Conservation (phyloP, 2,888 invertebrate genomes). For the Melieria omissa region DNA sequence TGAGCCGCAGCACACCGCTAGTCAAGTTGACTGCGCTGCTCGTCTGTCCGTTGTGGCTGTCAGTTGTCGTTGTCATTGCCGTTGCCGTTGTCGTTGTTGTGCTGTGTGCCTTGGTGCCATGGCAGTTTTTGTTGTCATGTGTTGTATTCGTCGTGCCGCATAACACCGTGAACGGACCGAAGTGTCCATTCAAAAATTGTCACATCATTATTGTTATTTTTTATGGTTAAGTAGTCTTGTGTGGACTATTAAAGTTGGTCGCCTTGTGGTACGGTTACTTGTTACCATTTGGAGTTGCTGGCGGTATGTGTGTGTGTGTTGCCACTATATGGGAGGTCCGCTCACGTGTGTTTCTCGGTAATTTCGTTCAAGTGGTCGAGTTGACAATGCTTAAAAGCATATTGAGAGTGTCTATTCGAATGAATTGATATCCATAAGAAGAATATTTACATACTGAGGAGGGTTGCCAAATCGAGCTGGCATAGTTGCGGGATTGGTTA, state of each 20-base stretch:
- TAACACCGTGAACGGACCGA: slow-evolving; percentile 23
- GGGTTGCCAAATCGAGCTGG: too few species aligned
- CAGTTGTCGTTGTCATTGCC: slow-evolving; percentile 1
- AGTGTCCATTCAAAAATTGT: slow-evolving; percentile 53
- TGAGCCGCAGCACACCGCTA: slow-evolving; percentile 18
- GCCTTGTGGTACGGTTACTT: slow-evolving; percentile 2
- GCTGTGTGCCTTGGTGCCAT: neutral
- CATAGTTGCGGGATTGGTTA: too few species aligned
- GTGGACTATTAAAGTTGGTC: neutral
- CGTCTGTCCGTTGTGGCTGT: slow-evolving; percentile 1
- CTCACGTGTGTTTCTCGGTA: slow-evolving; percentile 18
- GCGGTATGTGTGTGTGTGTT: neutral
- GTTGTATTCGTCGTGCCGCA: slow-evolving; percentile 28
- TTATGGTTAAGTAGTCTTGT: slow-evolving; percentile 33
- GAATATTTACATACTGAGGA: slow-evolving; percentile 3
- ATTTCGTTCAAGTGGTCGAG: slow-evolving; percentile 33
- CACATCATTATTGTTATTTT: slow-evolving; percentile 62
- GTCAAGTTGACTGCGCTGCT: slow-evolving; percentile 15
- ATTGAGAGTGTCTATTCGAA: slow-evolving; percentile 10
- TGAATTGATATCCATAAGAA: neutral
- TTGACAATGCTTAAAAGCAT: slow-evolving; percentile 33
- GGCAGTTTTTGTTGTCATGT: slow-evolving; percentile 1
- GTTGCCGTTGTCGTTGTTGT: slow-evolving; percentile 13
- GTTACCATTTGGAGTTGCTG: too few species aligned
- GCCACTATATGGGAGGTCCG: slow-evolving; percentile 33